These are phyloP conservation scores for Napeogenes sylphis DNA, from an alignment of 2,888 invertebrate genomes.

Conservation along the genomic window DNA sequence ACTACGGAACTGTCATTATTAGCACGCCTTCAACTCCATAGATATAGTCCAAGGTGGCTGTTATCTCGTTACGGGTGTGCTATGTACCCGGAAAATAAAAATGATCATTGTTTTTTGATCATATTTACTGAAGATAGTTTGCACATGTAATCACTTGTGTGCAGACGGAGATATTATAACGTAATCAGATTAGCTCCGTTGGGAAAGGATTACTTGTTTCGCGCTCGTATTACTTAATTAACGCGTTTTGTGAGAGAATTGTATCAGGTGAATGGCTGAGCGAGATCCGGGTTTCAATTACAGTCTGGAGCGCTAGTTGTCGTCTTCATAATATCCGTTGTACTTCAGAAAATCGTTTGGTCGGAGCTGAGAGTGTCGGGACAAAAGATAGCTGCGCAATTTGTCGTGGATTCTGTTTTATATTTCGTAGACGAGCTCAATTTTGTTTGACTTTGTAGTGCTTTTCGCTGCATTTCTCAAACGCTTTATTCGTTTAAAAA, in stretches of 20 bases:
- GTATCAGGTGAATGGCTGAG: conserved; percentile 19
- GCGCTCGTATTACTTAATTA: conserved; percentile 20
- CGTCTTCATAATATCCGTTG: conserved; percentile 39
- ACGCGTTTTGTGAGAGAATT: conserved; percentile 19
- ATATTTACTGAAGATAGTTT: conserved; percentile 62
- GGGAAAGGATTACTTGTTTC: conserved; percentile 19
- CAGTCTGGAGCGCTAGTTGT: conserved; percentile 16
- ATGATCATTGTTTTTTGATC: conserved; percentile 65
- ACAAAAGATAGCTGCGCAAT: conserved; percentile 54
- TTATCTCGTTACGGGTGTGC: not conserved
- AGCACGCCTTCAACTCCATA: conserved; percentile 38
- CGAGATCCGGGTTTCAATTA: conserved; percentile 17
- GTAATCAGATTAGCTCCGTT: conserved; percentile 47
- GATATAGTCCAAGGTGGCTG: not conserved
- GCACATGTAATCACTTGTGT: conserved; percentile 56
- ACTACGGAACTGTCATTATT: conserved; percentile 42
- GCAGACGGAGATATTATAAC: conserved; percentile 57
- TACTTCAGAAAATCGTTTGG: conserved; percentile 49
- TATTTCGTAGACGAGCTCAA: conserved; percentile 41
- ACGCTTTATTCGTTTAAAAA: not conserved
- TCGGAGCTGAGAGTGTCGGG: conserved; percentile 46
- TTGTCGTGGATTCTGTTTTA: conserved; percentile 51
- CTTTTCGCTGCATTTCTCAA: conserved; percentile 14
- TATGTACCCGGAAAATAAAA: conserved; percentile 61
- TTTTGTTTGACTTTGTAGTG: conserved; percentile 28